Conservation (phyloP, 2,888 invertebrate genomes). For the Drepanosiphum platanoidis region DNA sequence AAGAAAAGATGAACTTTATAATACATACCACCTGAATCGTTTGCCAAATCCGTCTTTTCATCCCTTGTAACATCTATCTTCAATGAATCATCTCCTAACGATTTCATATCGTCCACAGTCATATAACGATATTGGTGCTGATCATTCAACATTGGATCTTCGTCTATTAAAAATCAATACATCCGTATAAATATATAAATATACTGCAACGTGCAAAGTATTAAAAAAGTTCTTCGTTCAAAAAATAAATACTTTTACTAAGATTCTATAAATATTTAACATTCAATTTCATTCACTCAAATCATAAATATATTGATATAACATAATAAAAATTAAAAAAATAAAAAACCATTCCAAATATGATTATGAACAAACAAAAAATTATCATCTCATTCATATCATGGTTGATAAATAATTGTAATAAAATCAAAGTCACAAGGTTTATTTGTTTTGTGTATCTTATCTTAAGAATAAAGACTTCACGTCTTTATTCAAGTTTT, state of each 20-base stretch:
- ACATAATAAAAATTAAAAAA: background rate
- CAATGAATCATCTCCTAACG: slow-evolving; percentile 90
- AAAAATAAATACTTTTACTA: slow-evolving; percentile 10
- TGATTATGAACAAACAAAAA: slow-evolving; percentile 18
- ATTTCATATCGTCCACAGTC: slow-evolving; percentile 96
- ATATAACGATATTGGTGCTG: slow-evolving; percentile 82
- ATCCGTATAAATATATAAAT: slow-evolving; percentile 30
- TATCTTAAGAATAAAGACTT: slow-evolving; percentile 23
- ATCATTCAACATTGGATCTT: slow-evolving; percentile 90
- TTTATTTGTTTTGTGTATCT: slow-evolving; percentile 41
- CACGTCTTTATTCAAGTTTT: background rate
- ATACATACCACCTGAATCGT: slow-evolving; percentile 65
- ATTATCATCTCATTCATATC: background rate
- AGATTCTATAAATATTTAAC: slow-evolving; percentile 7
- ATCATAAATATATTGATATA: slow-evolving; percentile 18
- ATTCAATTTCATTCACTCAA: slow-evolving; percentile 8
- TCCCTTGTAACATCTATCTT: slow-evolving; percentile 94
- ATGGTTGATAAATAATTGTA: background rate
- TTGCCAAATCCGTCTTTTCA: slow-evolving; percentile 71
- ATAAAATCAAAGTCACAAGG: slow-evolving; percentile 15
- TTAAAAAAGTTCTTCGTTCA: background rate
- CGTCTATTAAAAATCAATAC: slow-evolving; percentile 72
- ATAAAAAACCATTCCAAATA: slow-evolving; percentile 25
- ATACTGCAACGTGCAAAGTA: slow-evolving; percentile 14
- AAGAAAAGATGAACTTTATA: background rate